A percentile compares a stretch with the other conserved stretches of the same genome.
Evolutionary conservation across 2,888 invertebrate species (phyloP).

Genomic region (Argyresthia goedartella): DNA sequence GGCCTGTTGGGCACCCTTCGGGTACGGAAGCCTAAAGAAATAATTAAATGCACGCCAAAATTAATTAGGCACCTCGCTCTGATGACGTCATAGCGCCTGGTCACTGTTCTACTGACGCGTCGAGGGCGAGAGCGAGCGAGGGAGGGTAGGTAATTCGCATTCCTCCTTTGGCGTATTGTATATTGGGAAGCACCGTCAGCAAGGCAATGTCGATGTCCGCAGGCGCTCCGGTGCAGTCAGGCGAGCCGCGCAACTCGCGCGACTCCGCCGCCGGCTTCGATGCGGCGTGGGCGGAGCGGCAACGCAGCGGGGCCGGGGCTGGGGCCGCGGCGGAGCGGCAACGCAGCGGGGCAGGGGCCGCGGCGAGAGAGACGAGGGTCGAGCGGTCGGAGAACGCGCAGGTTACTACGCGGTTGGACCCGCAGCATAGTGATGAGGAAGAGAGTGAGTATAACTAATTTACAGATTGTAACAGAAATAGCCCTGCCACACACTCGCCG

Average conservation of each 20-base stretch:
- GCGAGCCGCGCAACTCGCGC: constrained; percentile 7
- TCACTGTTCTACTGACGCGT: no score
- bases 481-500: no score
- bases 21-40: no score
- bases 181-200: background rate
- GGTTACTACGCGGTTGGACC: constrained; percentile 9
- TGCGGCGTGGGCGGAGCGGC: constrained; percentile 27
- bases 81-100: no score
- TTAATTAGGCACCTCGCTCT: no score
- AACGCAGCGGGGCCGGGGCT: constrained; percentile 39
- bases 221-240: constrained; percentile 2
- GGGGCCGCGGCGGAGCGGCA: constrained; percentile 35
- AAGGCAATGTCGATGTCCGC: background rate
- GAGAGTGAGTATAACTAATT: constrained; percentile 34
- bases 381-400: constrained; percentile 10
- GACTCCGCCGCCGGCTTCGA: constrained; percentile 29
- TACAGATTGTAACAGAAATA: background rate
- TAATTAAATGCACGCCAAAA: no score
- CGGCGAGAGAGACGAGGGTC: constrained; percentile 1
- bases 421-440: constrained; percentile 13
- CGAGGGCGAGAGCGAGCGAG: no score
- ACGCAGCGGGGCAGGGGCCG: constrained; percentile 15
- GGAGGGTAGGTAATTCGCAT: no score
- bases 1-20: no score
- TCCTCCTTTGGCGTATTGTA: no score